Base-by-base conservation (phyloP, 2,888 invertebrate genomes). In the Bugula neritina region DNA sequence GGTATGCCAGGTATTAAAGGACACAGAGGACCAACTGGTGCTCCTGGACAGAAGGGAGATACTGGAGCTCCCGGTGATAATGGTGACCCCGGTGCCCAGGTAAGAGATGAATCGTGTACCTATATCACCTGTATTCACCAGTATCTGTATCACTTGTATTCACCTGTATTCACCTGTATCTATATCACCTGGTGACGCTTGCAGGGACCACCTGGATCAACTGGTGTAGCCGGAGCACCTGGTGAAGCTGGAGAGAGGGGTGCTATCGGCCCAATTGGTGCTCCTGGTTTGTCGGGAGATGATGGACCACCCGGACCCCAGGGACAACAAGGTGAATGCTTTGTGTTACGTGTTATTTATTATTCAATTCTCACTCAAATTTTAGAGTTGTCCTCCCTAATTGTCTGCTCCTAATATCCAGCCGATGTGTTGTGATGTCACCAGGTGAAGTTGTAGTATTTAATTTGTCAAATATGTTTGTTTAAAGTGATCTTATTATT, bases 191-290 rank as follows among this genome's bases (percentile, higher is more conserved):
- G n/a, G n/a, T n/a, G n/a, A n/a, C n/a, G n/a, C n/a, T n/a, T 25
- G 3, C n/a, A 63, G 63, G 63, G 63, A 31, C 31, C 63, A 13
- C 63, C 63, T 13, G 63, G 63, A 63, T 63, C 63, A 25, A 27
- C 72, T 57, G 74, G 74, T 25, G 35, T 71, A 17, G 43, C 23
- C 17, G 74, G 74, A 1, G 58, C 58, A 25, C 54, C 71, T 0
- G 74, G 74, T 69, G 31, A 35, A 57, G 25, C 57, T 0, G 74
- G 74, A 43, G 52, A 54, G 10, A 70, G 70, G 17, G 74, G 74
- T 23, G 27, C 71, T 25, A 29, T 25, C 17, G 74, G 74, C 0
- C 54, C 69, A 25, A 31, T 58, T 0, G 74, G 74, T 57, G 31
- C 52, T 34, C 13, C 70, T 0, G 74, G 74, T 54, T n/a, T 43